Evolutionary conservation across 2,888 invertebrate genomes (phyloP), one percentile per base, ranked within the genome.

Genomic region (Tachina lurida): DNA sequence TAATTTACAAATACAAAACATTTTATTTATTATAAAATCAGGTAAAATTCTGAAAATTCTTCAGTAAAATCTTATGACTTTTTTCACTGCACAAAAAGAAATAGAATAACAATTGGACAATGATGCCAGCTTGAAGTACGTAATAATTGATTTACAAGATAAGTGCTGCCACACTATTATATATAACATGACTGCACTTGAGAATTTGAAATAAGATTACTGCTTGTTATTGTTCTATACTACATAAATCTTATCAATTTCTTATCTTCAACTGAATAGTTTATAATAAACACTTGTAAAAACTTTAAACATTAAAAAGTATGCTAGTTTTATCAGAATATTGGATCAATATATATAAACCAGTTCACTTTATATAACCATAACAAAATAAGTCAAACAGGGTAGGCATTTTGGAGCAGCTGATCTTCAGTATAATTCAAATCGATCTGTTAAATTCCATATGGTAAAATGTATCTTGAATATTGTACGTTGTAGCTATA

Each of bases 51-150:
- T 45, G 70, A 76, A 65, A 70, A 76, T 76, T 76, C 45, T 79
- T 71, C 31, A 39, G 47, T 54, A 79, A 84, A 84, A 84, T 75
- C 87, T 86, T 87, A 87, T 87, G 87, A 87, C 87, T 87, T 84
- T 77, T 84, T 81, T 60, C 67, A 78, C 81, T 82, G 78, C 80
- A 87, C 84, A 87, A 81, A 71, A 86, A 73, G 73, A 84, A 81
- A 84, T 65, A 79, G 73, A 84, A 77, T 75, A 81, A 84, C 83
- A 83, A 77, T 67, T 67, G 19, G 7, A n/a, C 13, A 78, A 60
- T 60, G 60, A 31, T 83, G 77, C 83, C 83, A 83, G 49, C 17
- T 13, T 65, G 15, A 12, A n/a, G 12, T 43, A 54, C 9, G n/a
- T 43, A 49, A 65, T 70, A 58, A 77, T 83, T 83, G 71, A 71